These are phyloP conservation scores for Hylaea fasciaria DNA, from an alignment of 2,888 invertebrate genomes.

Conservation along the genomic window DNA sequence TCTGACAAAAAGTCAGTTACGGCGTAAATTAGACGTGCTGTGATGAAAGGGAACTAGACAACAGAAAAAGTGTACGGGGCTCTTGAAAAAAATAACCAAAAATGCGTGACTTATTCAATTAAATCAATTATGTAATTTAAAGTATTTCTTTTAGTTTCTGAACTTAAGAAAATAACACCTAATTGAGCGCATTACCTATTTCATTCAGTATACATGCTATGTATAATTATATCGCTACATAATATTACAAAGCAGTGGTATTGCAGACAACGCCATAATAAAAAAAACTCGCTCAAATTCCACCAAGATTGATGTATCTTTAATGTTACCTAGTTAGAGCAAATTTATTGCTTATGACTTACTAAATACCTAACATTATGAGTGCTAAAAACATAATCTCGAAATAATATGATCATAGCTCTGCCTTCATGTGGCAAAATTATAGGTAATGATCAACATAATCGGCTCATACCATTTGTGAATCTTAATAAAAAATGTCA, in stretches of 20 bases:
- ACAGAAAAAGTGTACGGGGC: neutral
- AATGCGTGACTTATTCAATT: neutral
- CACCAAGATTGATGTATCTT: conserved; percentile 23
- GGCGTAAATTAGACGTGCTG: conserved; percentile 35
- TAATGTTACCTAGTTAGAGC: conserved; percentile 25
- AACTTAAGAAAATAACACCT: too few species aligned
- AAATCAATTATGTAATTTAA: too few species aligned
- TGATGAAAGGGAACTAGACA: conserved; percentile 20
- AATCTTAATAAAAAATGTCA: conserved; percentile 11
- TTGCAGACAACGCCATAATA: neutral
- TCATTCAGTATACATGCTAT: too few species aligned
- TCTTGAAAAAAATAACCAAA: neutral
- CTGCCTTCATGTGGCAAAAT: conserved; percentile 13
- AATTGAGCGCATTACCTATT: too few species aligned
- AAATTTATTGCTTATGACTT: conserved; percentile 23
- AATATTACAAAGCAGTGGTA: too few species aligned
- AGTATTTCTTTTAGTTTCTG: too few species aligned
- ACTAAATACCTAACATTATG: conserved; percentile 21
- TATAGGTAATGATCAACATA: conserved; percentile 16
- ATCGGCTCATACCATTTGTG: conserved; percentile 10
- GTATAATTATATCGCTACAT: too few species aligned
- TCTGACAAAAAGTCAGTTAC: conserved; percentile 33
- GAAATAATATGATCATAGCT: conserved; percentile 16
- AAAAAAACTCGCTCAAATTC: conserved; percentile 14
- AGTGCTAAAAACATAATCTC: conserved; percentile 21